Percentiles rank a stretch among this genome's conserved stretches.
Evolutionary conservation across 2,797 vertebrate species (phyloP).

Genomic region (Paratrypauchen microcephalus): DNA sequence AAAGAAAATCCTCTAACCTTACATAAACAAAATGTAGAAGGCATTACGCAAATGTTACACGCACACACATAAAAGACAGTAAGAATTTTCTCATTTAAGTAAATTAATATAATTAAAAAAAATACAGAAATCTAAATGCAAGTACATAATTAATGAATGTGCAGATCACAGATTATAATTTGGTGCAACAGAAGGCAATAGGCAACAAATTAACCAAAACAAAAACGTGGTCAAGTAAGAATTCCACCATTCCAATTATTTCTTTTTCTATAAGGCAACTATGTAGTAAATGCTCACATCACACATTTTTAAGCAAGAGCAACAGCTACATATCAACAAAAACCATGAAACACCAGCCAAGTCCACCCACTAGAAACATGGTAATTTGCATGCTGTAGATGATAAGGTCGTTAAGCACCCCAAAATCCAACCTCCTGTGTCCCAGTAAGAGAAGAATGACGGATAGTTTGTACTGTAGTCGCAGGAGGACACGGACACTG

Average conservation of each 20-base stretch:
- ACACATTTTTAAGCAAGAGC: background rate
- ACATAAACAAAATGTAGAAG: no score
- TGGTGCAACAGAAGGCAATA: background rate
- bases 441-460: slow-evolving; percentile 91
- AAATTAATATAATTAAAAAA: no score
- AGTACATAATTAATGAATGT: background rate
- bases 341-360: slow-evolving; percentile 99
- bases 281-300: slow-evolving; percentile 12
- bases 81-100: background rate
- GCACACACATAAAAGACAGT: no score
- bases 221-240: background rate
- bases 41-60: no score
- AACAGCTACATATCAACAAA: slow-evolving; percentile 94
- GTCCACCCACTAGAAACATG: slow-evolving; percentile 94
- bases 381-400: slow-evolving; percentile 96
- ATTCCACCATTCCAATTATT: background rate
- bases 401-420: slow-evolving; percentile 90
- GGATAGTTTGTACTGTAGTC: slow-evolving; percentile 96
- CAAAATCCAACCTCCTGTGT: slow-evolving; percentile 90
- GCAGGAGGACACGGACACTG: slow-evolving; percentile 87
- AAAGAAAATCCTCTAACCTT: no score
- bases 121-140: no score
- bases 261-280: background rate
- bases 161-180: background rate
- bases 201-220: background rate